Base-by-base conservation (phyloP, 2,113 vertebrate species). In the Poeciliopsis retropinna region DNA sequence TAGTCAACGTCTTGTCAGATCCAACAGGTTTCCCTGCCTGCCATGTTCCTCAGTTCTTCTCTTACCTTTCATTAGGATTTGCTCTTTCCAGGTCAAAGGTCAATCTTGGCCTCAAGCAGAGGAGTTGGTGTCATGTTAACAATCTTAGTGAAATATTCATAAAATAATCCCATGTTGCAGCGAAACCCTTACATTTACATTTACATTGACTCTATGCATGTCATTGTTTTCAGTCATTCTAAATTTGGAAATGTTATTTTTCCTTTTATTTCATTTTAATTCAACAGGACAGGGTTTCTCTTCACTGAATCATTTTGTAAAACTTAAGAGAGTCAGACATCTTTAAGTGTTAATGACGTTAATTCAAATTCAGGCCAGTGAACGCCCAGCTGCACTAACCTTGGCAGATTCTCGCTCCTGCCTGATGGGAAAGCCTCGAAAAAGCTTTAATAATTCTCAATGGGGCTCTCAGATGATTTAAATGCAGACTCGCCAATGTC, bases 401-500 rank as follows among this genome's bases (percentile, higher is more conserved):
- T 78, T 78, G 74, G 15, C 72, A 78, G 32, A 22, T 79, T 60
- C 41, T 72, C 29, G 14, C 67, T 51, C 65, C 67, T 47, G 27
- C 72, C 60, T 79, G 72, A 85, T 77, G 60, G 73, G 61, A 72
- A 79, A 75, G 61, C 37, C 67, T 76, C 30, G 34, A 41, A 77
- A 73, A 47, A 75, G 60, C 37, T 51, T 74, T 65, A 73, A 80
- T 60, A 82, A 82, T 80, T 80, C 79, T 78, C 81, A 61, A 1
- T 25, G 37, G 37, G 73, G 71, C 25, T 41, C 17, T 41, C 57
- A 51, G 41, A 67, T 72, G 67, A 80, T 84, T 78, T 75, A 57
- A 72, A 81, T 76, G 81, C 62, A 41, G 64, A 77, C 61, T 64
- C 54, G 28, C 37, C 63, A 25, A 25, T 64, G 41, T 64, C 47